Conservation (phyloP, 2,888 invertebrate genomes). For the Athalia cordata region DNA sequence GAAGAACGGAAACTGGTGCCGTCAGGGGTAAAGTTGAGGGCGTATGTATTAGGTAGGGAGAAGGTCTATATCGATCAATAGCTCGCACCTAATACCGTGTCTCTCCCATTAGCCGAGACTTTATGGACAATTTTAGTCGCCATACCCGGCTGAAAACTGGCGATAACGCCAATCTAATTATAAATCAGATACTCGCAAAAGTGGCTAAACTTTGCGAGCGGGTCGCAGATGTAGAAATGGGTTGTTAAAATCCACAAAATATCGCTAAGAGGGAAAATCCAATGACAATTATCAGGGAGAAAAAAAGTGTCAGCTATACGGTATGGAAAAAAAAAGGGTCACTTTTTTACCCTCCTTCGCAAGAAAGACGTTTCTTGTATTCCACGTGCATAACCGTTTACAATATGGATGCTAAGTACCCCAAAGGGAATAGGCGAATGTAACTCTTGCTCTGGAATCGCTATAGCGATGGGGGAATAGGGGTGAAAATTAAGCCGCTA, state of each 20-base stretch:
- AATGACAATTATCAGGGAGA: not conserved
- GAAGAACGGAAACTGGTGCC: constrained; percentile 47
- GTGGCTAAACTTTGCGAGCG: not conserved
- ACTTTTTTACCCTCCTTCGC: not conserved
- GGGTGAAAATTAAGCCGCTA: constrained; percentile 32
- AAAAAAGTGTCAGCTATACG: too few species aligned
- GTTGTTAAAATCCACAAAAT: not conserved
- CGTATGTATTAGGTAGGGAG: constrained; percentile 51
- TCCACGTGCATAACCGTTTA: constrained; percentile 28
- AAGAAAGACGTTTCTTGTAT: constrained; percentile 6
- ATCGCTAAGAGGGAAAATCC: not conserved
- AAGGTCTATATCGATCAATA: constrained; percentile 62
- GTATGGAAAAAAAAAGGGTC: not conserved
- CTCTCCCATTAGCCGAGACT: constrained; percentile 49
- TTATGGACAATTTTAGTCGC: constrained; percentile 35
- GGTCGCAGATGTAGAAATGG: not conserved
- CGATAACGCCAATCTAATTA: constrained; percentile 39
- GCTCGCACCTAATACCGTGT: constrained; percentile 57
- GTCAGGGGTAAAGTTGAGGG: constrained; percentile 33
- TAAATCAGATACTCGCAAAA: constrained; percentile 35
- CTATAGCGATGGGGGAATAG: not conserved
- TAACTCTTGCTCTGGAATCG: constrained; percentile 30
- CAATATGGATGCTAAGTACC: constrained; percentile 32
- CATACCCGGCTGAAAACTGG: constrained; percentile 39
- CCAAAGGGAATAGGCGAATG: constrained; percentile 26